Evolutionary conservation across 2,113 vertebrate species (phyloP).

Genomic region (Phalacrocorax carbo): DNA sequence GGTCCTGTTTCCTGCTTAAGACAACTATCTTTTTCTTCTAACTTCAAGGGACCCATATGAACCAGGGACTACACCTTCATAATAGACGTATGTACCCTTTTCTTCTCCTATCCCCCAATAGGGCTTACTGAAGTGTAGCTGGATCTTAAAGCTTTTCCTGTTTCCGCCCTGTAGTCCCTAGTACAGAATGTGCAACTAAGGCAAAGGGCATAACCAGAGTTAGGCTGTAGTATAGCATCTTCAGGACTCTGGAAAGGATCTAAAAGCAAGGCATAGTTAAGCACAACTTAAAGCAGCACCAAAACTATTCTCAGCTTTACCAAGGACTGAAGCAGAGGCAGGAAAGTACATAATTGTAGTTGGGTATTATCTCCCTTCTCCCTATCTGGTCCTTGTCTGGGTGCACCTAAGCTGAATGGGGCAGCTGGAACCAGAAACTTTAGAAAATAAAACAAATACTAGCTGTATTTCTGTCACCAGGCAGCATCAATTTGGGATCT

Average conservation of each 20-base stretch:
- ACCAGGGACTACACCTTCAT: not conserved
- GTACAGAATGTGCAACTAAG: not conserved
- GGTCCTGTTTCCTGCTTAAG: not conserved
- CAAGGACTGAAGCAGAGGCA: not conserved
- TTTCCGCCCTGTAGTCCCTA: not conserved
- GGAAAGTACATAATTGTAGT: not conserved
- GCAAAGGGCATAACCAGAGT: not conserved
- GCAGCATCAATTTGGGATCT: not conserved
- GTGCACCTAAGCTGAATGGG: not conserved
- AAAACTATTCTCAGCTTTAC: not conserved
- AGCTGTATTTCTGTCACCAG: not conserved
- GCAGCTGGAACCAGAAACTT: not conserved
- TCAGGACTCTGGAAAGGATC: not conserved
- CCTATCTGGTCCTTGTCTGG: not conserved
- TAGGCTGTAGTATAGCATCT: not conserved
- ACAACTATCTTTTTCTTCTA: not conserved
- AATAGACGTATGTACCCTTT: rapidly evolving
- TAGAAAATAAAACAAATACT: not conserved
- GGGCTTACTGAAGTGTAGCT: not conserved
- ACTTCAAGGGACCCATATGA: not conserved
- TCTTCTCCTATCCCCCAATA: not conserved
- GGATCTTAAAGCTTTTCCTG: not conserved
- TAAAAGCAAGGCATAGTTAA: not conserved
- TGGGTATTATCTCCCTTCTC: too few species aligned
- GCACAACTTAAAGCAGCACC: not conserved